A percentile compares a stretch with the other conserved stretches of the same genome.
phyloP scores from a whole-genome alignment of 2,888 invertebrate genomes.

The Scaptomyza polygonia region DNA sequence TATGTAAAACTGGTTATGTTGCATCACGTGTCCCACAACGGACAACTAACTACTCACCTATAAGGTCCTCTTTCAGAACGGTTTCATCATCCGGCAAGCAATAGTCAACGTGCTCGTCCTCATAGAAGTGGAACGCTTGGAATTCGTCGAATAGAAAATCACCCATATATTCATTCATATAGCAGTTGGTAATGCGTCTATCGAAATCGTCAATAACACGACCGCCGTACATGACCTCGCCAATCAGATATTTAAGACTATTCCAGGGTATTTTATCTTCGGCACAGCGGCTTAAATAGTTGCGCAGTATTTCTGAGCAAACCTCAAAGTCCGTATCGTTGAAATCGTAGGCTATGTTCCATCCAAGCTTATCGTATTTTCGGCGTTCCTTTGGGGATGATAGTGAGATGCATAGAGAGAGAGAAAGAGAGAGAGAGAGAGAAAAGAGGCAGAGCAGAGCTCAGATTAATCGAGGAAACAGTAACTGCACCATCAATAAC shows the following conservation, averaged over 20 bases:
- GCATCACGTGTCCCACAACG: conserved; percentile 1
- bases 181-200: conserved; percentile 92
- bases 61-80: conserved; percentile 88
- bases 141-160: conserved; percentile 96
- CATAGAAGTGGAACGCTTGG: conserved; percentile 95
- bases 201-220: conserved; percentile 96
- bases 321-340: conserved; percentile 96
- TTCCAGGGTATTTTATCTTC: conserved; percentile 92
- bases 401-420: not conserved
- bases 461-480: conserved; percentile 41
- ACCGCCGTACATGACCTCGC: conserved; percentile 98
- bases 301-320: conserved; percentile 93
- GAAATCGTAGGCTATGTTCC: conserved; percentile 97
- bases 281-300: conserved; percentile 90
- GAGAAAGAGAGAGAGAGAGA: not conserved
- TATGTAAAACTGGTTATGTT: conserved; percentile 44
- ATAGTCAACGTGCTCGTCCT: conserved; percentile 90
- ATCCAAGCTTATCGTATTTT: conserved; percentile 97
- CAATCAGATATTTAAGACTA: conserved; percentile 95
- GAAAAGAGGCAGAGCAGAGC: conserved; percentile 1
- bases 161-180: conserved; percentile 97
- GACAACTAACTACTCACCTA: conserved; percentile 85
- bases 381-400: conserved; percentile 89
- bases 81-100: conserved; percentile 88
- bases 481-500: conserved; percentile 65